Evolutionary conservation across 1,140 invertebrate species (phyloP).

Genomic region (Drosophila pallidifrons): DNA sequence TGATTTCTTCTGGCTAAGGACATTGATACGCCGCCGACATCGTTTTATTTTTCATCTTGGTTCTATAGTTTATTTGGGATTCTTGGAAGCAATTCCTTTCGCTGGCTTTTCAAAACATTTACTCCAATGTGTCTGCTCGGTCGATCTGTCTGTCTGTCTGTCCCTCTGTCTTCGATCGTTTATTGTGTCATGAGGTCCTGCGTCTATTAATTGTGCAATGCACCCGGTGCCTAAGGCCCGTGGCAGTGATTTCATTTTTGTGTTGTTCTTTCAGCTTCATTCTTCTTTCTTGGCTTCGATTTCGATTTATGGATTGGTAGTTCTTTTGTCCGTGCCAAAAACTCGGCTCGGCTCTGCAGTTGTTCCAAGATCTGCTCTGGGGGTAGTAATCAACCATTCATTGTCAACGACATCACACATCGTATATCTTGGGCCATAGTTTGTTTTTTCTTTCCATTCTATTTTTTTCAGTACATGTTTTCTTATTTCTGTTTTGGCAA

Average conservation of each 20-base stretch:
- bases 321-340: conserved; percentile 53
- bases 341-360: conserved; percentile 42
- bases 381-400: conserved; percentile 76
- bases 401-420: conserved; percentile 85
- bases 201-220: conserved; percentile 77
- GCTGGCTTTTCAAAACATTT: conserved; percentile 85
- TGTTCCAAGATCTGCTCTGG: conserved; percentile 37
- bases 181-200: conserved; percentile 60
- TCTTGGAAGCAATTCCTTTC: conserved; percentile 85
- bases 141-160: conserved; percentile 21
- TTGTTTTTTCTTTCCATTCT: conserved; percentile 72
- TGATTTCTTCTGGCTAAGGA: conserved; percentile 82
- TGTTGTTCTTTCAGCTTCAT: conserved; percentile 30
- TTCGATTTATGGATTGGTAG: conserved; percentile 51
- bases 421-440: conserved; percentile 73
- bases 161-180: conserved; percentile 18
- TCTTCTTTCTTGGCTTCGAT: conserved; percentile 39
- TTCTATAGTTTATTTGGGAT: conserved; percentile 33
- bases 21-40: conserved; percentile 68
- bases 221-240: conserved; percentile 76
- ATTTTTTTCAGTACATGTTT: conserved; percentile 41
- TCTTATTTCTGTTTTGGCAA: conserved; percentile 61
- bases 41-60: neutral
- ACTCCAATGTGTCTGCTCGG: conserved; percentile 69
- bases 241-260: conserved; percentile 79